Evolutionary conservation across 2,888 invertebrate species (phyloP).

Genomic region (Portevinia maculata): DNA sequence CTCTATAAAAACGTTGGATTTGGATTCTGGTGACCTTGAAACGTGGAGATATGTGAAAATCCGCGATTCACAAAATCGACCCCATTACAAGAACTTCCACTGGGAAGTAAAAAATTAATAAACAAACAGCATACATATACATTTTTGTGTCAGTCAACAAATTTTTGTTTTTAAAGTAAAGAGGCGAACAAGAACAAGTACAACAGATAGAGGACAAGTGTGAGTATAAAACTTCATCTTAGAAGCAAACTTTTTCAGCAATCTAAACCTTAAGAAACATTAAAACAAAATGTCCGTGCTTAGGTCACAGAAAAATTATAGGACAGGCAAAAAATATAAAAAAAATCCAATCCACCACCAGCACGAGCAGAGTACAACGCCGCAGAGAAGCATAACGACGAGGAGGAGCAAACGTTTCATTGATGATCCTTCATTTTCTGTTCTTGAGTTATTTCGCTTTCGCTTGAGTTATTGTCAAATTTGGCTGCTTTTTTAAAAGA

Average conservation of each 20-base stretch:
- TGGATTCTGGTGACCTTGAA: no score
- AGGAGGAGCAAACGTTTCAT: constrained; percentile 22
- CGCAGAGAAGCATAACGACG: no score
- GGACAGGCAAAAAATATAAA: background rate
- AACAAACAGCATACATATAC: constrained; percentile 55
- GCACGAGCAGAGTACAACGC: no score
- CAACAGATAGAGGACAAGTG: constrained; percentile 17
- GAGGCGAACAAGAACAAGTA: constrained; percentile 35
- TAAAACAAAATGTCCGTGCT: constrained; percentile 19
- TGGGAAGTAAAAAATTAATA: constrained; percentile 22
- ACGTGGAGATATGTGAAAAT: no score
- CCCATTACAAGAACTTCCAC: no score
- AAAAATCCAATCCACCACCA: constrained; percentile 16
- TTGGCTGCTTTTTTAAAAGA: constrained; percentile 55
- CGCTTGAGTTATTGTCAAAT: constrained; percentile 60
- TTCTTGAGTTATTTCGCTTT: constrained; percentile 18
- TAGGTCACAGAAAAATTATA: constrained; percentile 23
- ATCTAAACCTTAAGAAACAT: constrained; percentile 24
- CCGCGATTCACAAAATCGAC: no score
- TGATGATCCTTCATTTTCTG: constrained; percentile 46
- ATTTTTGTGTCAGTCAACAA: constrained; percentile 58
- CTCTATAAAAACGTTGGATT: no score
- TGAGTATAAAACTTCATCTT: no score
- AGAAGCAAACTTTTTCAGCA: constrained; percentile 17
- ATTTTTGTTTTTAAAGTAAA: constrained; percentile 72